Percentiles rank a stretch among this genome's conserved stretches.
Evolutionary conservation across 2,888 invertebrate genomes (phyloP).

Genomic region (Dastarcus helophoroides): DNA sequence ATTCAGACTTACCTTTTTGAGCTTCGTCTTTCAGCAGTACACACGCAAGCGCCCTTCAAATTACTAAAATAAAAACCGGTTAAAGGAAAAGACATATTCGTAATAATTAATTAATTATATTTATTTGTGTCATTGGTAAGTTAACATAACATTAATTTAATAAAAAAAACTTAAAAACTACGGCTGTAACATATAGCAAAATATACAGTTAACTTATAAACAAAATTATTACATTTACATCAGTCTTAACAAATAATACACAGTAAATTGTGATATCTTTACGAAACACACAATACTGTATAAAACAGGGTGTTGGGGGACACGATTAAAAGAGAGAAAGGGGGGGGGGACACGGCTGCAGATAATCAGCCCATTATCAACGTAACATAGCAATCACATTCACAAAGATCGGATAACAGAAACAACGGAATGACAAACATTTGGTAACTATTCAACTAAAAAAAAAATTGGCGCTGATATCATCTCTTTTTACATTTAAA

Average conservation of each 20-base stretch:
- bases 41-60: too few relatives aligned
- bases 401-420: slow-evolving; percentile 19
- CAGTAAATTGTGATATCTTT: slow-evolving; percentile 21
- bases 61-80: slow-evolving; percentile 1
- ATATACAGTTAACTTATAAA: slow-evolving; percentile 17
- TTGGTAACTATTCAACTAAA: slow-evolving; percentile 21
- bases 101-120: slow-evolving; percentile 30
- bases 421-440: slow-evolving; percentile 19
- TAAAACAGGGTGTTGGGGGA: slow-evolving; percentile 1
- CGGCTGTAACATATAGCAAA: slow-evolving; percentile 12
- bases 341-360: slow-evolving; percentile 6
- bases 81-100: slow-evolving; percentile 16
- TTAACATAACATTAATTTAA: slow-evolving; percentile 19
- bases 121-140: slow-evolving; percentile 30
- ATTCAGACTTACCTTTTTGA: too few relatives aligned
- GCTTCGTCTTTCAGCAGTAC: too few relatives aligned
- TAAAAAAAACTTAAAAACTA: slow-evolving; percentile 17
- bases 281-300: too few relatives aligned
- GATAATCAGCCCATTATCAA: slow-evolving; percentile 3
- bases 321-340: slow-evolving; percentile 1
- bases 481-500: slow-evolving; percentile 4
- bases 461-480: slow-evolving; percentile 7
- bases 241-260: slow-evolving; percentile 35
- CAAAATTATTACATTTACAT: slow-evolving; percentile 22
- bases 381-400: slow-evolving; percentile 15